These are phyloP conservation scores for Diplodus sargus DNA, from an alignment of 2,797 vertebrate species.

Conservation along the genomic window DNA sequence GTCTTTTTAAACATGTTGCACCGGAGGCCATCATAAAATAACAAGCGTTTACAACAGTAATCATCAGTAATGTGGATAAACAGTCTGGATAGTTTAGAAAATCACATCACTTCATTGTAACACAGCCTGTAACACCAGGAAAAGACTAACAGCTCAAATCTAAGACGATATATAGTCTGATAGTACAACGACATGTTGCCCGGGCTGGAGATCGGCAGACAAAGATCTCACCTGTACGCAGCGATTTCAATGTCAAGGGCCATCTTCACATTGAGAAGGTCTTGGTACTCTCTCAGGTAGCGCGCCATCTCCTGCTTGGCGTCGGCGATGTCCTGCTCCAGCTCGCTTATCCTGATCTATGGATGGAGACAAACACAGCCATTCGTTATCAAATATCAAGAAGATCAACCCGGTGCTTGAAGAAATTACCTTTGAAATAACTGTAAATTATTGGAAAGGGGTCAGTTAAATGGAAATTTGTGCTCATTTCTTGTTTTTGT, in stretches of 20 bases:
- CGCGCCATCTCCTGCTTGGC: slow-evolving; percentile 92
- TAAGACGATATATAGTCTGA: no score
- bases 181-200: no score
- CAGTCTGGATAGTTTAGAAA: no score
- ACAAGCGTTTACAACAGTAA: no score
- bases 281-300: slow-evolving; percentile 91
- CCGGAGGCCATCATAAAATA: not conserved
- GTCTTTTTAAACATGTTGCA: not conserved
- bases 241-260: slow-evolving; percentile 88
- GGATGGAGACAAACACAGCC: not conserved
- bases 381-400: not conserved
- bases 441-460: not conserved
- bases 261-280: slow-evolving; percentile 90
- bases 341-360: slow-evolving; percentile 86
- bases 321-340: slow-evolving; percentile 87
- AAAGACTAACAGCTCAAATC: no score
- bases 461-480: not conserved
- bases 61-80: no score
- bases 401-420: not conserved
- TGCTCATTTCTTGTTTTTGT: no score
- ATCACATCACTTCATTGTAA: no score
- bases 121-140: no score
- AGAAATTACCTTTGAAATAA: not conserved
- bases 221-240: slow-evolving; percentile 85
- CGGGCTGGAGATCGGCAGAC: not conserved